Evolutionary conservation across 2,888 invertebrate genomes (phyloP), one percentile per base, ranked within the genome.

Genomic region (Drosophila trichaetosa): DNA sequence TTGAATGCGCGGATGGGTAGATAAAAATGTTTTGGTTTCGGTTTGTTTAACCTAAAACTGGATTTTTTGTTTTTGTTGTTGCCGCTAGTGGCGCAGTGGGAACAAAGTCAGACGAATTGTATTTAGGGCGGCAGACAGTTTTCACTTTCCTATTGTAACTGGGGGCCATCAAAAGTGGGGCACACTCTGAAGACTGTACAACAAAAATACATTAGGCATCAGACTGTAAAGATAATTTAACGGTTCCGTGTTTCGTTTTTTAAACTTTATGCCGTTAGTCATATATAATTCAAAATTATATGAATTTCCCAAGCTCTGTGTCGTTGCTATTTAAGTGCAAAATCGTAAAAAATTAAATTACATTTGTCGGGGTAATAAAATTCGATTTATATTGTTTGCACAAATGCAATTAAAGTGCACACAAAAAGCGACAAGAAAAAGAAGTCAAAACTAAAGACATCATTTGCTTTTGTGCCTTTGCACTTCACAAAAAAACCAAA

Each of bases 261-360:
- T 29, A 21, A 24, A 42, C 33, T 40, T 42, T 27, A 27, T 24
- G 24, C 68, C 68, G 72, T 75, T 74, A 79, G 58, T 46, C 53
- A 8, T 10, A 7, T 24, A 24, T 51, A 16, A 11, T 11, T 69
- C 5, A 53, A 42, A 60, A 49, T 11, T 11, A 31, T n/a, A 34
- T 29, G 57, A 66, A 31, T 64, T 77, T 79, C 70, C 56, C 77
- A 70, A 80, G 66, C 74, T 70, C 68, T 13, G n/a, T 53, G n/a
- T 27, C 53, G 68, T 18, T 62, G 69, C 66, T 79, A 81, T 90
- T 82, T 72, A 74, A 80, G 91, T 91, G 86, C 91, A 90, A 90
- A 91, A 90, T 89, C 89, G 88, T 90, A 90, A 90, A 91, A 90
- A 91, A 87, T 83, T 90, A 82, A 90, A 90, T 90, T 89, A 71